Percentiles rank a stretch among this genome's conserved stretches.
These are phyloP conservation scores for Noctua comes DNA, from an alignment of 2,888 invertebrate species.

Conservation along the genomic window DNA sequence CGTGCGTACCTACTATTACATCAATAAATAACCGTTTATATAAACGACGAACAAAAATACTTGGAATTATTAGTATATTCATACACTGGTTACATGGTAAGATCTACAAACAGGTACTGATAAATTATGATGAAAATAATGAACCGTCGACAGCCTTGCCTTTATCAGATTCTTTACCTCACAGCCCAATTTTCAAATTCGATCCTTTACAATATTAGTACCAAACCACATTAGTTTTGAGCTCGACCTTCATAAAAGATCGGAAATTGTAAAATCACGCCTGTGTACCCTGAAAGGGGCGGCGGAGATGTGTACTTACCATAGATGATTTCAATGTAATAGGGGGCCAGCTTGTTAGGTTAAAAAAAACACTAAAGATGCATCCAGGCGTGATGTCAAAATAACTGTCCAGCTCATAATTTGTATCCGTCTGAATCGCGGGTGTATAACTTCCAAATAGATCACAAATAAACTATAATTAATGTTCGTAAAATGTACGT, in stretches of 20 bases:
- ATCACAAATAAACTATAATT: too few relatives aligned
- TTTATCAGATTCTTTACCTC: constrained; percentile 23
- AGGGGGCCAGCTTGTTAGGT: background rate
- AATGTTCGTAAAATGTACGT: too few relatives aligned
- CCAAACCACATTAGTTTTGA: background rate
- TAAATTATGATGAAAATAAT: constrained; percentile 7
- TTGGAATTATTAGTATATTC: constrained; percentile 6
- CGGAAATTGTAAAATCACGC: background rate
- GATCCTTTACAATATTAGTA: constrained; percentile 29
- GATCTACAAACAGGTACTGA: constrained; percentile 26
- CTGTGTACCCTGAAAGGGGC: background rate
- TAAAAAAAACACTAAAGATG: background rate
- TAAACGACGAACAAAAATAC: constrained; percentile 43
- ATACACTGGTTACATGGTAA: constrained; percentile 32
- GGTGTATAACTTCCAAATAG: too few relatives aligned
- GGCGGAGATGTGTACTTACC: background rate
- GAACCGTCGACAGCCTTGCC: constrained; percentile 19
- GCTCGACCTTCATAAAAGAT: background rate
- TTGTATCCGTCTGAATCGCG: too few relatives aligned
- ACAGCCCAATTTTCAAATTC: constrained; percentile 37
- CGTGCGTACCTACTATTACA: constrained; percentile 16
- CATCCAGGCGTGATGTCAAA: background rate
- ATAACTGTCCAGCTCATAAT: background rate
- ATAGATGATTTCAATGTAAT: background rate
- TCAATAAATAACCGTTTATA: constrained; percentile 36